Percentiles rank a stretch among this genome's conserved stretches.
phyloP scores from a whole-genome alignment of 2,888 invertebrate species.

The Xestia c-nigrum region DNA sequence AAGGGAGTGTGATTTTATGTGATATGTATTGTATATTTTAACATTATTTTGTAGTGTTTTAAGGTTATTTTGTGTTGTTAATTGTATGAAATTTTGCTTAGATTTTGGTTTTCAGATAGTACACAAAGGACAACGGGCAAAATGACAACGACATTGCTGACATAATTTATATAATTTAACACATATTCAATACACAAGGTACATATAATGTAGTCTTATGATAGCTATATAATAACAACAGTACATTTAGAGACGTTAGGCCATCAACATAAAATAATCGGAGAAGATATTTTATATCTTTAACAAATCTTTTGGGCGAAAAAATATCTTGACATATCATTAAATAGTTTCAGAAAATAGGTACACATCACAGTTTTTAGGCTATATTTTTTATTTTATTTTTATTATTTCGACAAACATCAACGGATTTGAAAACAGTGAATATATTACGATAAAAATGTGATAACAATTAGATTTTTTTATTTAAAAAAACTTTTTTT shows the following conservation, averaged over 20 bases:
- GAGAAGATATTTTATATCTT: constrained; percentile 86
- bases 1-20: not conserved
- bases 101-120: not conserved
- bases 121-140: not conserved
- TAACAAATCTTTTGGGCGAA: constrained; percentile 82
- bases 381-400: constrained; percentile 67
- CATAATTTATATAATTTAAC: constrained; percentile 87
- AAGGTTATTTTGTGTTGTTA: not conserved
- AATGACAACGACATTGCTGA: constrained; percentile 81
- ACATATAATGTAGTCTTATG: constrained; percentile 78
- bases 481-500: constrained; percentile 63
- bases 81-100: constrained; percentile 37
- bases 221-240: constrained; percentile 67
- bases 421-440: constrained; percentile 68
- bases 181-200: constrained; percentile 85
- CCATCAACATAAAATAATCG: constrained; percentile 73
- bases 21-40: not conserved
- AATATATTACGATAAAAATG: constrained; percentile 63
- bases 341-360: constrained; percentile 83
- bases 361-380: constrained; percentile 81
- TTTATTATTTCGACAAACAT: constrained; percentile 60
- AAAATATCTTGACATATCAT: constrained; percentile 76
- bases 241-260: constrained; percentile 74
- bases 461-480: constrained; percentile 63
- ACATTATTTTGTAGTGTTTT: not conserved